Conservation (phyloP, 1,140 invertebrate genomes). For the Drosophila pseudoananassae region DNA sequence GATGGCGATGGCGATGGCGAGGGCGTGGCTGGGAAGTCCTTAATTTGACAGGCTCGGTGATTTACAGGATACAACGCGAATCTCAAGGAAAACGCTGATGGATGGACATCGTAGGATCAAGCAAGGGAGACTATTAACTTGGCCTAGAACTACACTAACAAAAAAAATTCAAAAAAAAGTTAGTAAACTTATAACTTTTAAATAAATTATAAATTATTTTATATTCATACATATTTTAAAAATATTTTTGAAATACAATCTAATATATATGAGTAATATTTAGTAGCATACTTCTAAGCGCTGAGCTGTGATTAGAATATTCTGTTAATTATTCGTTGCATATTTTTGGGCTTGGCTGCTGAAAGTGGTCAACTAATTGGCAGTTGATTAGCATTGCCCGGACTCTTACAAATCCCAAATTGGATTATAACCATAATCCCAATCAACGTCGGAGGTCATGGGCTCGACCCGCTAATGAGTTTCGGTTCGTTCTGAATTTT, state of each 20-base stretch:
- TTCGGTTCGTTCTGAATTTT: constrained; percentile 3
- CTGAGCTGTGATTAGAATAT: neutral
- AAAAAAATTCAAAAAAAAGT: neutral
- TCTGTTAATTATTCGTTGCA: neutral
- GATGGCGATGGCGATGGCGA: neutral
- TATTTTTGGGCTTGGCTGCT: neutral
- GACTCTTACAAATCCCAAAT: constrained; percentile 28
- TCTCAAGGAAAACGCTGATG: constrained; percentile 23
- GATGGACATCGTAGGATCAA: constrained; percentile 14
- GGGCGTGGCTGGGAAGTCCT: constrained; percentile 9
- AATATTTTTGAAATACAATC: no score
- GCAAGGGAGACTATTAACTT: neutral
- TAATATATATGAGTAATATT: neutral
- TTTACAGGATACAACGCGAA: constrained; percentile 50
- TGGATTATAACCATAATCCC: constrained; percentile 51
- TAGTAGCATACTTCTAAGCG: neutral
- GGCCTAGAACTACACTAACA: neutral
- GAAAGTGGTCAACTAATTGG: constrained; percentile 38
- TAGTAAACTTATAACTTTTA: no score
- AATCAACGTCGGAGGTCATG: constrained; percentile 34
- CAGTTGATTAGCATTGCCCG: constrained; percentile 34
- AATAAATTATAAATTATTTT: no score
- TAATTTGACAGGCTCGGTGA: constrained; percentile 70
- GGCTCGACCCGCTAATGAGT: constrained; percentile 27
- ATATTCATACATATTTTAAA: no score